Conservation (phyloP, 2,888 invertebrate species). For the Cactoblastis cactorum region DNA sequence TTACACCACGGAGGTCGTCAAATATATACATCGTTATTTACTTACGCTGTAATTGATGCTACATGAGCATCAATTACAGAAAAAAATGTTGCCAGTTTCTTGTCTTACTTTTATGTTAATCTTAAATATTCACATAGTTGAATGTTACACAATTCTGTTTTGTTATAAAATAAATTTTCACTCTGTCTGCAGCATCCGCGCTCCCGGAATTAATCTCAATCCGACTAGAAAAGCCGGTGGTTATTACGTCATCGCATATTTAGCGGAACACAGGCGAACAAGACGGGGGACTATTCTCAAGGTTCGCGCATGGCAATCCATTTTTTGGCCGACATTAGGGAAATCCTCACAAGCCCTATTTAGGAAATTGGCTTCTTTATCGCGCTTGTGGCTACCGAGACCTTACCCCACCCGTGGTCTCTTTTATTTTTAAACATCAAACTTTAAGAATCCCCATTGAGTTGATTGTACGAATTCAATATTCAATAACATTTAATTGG, state of each 20-base stretch:
- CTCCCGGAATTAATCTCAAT: neutral
- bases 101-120: no score
- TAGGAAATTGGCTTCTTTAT: constrained; percentile 71
- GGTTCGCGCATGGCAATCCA: constrained; percentile 47
- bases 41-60: no score
- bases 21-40: no score
- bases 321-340: constrained; percentile 67
- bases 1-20: no score
- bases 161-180: no score
- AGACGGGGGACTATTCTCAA: constrained; percentile 34
- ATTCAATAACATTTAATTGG: no score
- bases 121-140: no score
- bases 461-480: neutral
- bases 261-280: constrained; percentile 21
- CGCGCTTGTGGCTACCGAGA: constrained; percentile 56
- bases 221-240: neutral
- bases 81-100: no score
- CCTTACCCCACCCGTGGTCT: constrained; percentile 37
- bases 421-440: constrained; percentile 39
- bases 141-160: no score
- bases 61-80: no score
- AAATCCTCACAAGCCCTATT: constrained; percentile 70
- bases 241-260: constrained; percentile 4
- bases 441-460: constrained; percentile 28
- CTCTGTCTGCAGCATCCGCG: no score